Evolutionary conservation across 2,113 vertebrate genomes (phyloP), one percentile per base, ranked within the genome.

Genomic region (Poeciliopsis occidentalis): DNA sequence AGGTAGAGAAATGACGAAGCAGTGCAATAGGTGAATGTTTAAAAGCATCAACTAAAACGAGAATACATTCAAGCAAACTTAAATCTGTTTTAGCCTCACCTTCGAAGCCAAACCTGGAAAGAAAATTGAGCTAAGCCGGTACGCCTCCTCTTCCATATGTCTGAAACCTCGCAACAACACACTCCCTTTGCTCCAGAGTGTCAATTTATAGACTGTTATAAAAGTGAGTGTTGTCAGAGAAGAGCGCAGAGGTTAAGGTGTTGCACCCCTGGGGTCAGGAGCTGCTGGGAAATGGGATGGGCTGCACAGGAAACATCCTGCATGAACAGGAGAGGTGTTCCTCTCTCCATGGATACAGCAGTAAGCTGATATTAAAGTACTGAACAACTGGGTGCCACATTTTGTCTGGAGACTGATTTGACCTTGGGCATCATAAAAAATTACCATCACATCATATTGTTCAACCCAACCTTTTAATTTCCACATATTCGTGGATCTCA

Each of bases 291-390:
- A 89, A 72, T 57, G 69, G 69, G 75, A 29, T 0, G 17, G 39
- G 62, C 37, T 26, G 60, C 22, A 24, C 41, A 76, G 74, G 37
- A 76, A 82, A 90, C 85, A 71, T 82, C 54, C 69, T 4, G 70
- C 75, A 85, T 31, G 60, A 60, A 61, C 69, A 19, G 39, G 62
- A 73, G 67, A 79, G 81, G 67, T 30, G 76, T 29, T 39, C 69
- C 60, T 8, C 78, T 89, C 22, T 11, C 37, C 88, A 75, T 75
- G 88, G 91, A 67, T 82, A 91, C 85, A 1, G 51, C 29, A 7
- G 64, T 51, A 79, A 85, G 73, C 31, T 27, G 15, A 69, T 65
- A 61, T 87, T 87, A 87, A 89, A 87, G 90, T 84, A 89, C 39
- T 39, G 61, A 69, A 73, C 32, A 39, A 22, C 27, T 12, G 17